Evolutionary conservation across 2,888 invertebrate genomes (phyloP).

Genomic region (Volucella inflata): DNA sequence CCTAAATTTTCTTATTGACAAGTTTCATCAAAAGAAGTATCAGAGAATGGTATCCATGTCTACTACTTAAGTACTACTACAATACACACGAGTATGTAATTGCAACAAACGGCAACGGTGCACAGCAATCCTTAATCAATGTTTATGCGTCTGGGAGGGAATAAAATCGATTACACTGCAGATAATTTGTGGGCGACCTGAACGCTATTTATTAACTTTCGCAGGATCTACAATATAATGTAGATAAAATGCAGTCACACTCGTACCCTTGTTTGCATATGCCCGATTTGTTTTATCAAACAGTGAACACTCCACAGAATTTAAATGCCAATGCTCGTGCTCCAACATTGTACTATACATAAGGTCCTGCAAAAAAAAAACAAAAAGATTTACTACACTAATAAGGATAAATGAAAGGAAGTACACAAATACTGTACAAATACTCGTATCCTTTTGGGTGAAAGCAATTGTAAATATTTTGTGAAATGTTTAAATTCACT

Average conservation of each 20-base stretch:
- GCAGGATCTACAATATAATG: slow-evolving; percentile 33
- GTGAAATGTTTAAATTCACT: slow-evolving; percentile 43
- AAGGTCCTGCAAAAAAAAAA: neutral
- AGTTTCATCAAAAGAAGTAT: too few species aligned
- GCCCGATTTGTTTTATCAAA: slow-evolving; percentile 17
- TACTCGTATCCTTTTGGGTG: slow-evolving; percentile 26
- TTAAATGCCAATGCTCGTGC: slow-evolving; percentile 34
- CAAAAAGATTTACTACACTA: slow-evolving; percentile 53
- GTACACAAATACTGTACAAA: neutral
- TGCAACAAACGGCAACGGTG: neutral
- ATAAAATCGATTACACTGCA: slow-evolving; percentile 52
- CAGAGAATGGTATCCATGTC: too few species aligned
- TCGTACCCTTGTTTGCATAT: slow-evolving; percentile 42
- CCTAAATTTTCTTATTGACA: too few species aligned
- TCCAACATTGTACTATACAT: too few species aligned
- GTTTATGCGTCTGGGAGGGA: neutral
- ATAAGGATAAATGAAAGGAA: slow-evolving; percentile 55
- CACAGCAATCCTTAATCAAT: neutral
- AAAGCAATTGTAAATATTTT: slow-evolving; percentile 37
- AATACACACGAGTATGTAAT: too few species aligned
- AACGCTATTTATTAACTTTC: slow-evolving; percentile 42
- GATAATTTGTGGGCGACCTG: slow-evolving; percentile 41
- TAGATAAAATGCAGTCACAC: slow-evolving; percentile 27
- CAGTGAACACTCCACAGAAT: slow-evolving; percentile 9
- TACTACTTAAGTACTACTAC: too few species aligned